Base-by-base conservation (phyloP, 2,888 invertebrate genomes). In the Monochamus alternatus region DNA sequence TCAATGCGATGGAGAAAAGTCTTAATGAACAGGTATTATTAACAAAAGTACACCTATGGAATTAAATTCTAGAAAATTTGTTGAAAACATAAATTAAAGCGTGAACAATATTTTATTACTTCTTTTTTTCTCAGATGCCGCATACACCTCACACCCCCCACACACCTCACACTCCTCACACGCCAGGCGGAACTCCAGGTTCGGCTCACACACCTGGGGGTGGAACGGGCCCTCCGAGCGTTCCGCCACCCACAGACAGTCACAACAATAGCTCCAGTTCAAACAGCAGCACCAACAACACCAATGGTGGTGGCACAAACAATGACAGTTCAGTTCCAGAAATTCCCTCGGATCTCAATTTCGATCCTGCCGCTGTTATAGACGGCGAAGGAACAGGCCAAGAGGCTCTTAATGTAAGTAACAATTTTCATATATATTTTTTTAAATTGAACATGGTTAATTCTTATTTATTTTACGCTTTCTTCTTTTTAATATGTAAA, bases 1-100 rank as follows among this genome's bases (percentile, higher is more conserved):
- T 97, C 7, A 97, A 96, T 86, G 97, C 97, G 68, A 97, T 97
- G 95, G 97, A 97, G 88, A 97, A 97, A 88, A 95, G 96, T 84
- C 91, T 97, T 70, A 96, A 94, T 87, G 97, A 97, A 89, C 96
- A 96, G 94, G 96, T 95, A 22, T 22, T 22, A 22, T 22, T 22
- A 22, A 22, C 1, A 22, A 22, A 22, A 22, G 22, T 22, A 22
- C 22, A 22, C 1, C 22, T 22, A 22, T 22, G 22, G 22, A 0
- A 22, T 22, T 22, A 22, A 22, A 22, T 22, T 22, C 22, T 1
- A 22, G 0, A 22, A 22, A 22, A 1, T 22, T 22, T 22, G 22
- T 22, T 22, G 22, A 22, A 22, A 22, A 22, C 22, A 1, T 22
- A 22, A 22, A 22, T 22, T 22, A 22, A 22, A 22, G 22, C 22